Evolutionary conservation across 2,888 invertebrate genomes (phyloP).

Genomic region (Cantharis lateralis): DNA sequence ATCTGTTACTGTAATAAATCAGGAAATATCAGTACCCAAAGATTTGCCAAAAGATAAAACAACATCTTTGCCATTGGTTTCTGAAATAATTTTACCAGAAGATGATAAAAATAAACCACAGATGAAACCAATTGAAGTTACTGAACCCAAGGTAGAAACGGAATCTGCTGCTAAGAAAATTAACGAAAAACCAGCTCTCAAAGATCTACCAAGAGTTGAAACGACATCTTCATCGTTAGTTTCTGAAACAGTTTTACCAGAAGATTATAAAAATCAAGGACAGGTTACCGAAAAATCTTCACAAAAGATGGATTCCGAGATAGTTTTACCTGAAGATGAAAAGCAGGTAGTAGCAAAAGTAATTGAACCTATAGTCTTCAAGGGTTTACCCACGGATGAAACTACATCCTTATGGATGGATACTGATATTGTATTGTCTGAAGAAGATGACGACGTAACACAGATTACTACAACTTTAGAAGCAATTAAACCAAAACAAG

Average conservation of each 20-base stretch:
- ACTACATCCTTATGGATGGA: conserved; percentile 14
- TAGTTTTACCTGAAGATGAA: conserved; percentile 16
- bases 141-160: background rate
- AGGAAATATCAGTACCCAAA: conserved; percentile 19
- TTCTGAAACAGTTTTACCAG: conserved; percentile 13
- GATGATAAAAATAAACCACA: conserved; percentile 32
- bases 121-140: background rate
- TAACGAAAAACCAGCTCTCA: background rate
- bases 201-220: conserved; percentile 17
- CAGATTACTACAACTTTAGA: background rate
- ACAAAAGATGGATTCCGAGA: conserved; percentile 21
- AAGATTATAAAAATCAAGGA: conserved; percentile 6
- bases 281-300: too few relatives aligned
- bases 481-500: background rate
- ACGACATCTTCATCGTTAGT: conserved; percentile 12
- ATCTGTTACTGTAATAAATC: background rate
- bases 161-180: background rate
- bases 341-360: background rate
- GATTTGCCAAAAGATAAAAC: conserved; percentile 34
- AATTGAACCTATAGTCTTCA: background rate
- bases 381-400: conserved; percentile 16
- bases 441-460: conserved; percentile 6
- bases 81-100: conserved; percentile 40
- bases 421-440: conserved; percentile 11
- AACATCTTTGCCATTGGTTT: conserved; percentile 7